Percentiles rank a stretch among this genome's conserved stretches.
Evolutionary conservation across 2,797 vertebrate genomes (phyloP).

Genomic region (Melanotaenia trifasciata): DNA sequence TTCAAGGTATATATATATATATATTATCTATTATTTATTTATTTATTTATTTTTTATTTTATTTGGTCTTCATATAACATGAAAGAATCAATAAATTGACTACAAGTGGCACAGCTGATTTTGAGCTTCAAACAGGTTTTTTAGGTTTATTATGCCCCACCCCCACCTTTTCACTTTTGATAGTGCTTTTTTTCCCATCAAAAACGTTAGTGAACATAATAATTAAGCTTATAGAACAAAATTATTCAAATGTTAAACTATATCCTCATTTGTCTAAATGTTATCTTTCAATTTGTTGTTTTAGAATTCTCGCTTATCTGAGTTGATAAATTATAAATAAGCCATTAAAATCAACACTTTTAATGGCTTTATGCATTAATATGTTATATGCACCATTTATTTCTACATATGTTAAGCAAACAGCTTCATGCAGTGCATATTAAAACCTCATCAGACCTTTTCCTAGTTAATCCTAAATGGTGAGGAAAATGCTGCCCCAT

Average conservation of each 20-base stretch:
- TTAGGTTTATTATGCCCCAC: neutral
- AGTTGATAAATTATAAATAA: neutral
- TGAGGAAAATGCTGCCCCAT: too few species aligned
- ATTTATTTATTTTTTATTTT: neutral
- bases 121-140: conserved; percentile 5
- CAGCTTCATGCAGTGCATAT: too few species aligned
- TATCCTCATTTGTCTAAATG: conserved; percentile 1
- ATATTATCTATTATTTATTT: too few species aligned
- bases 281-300: neutral
- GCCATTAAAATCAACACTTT: neutral
- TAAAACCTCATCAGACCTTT: too few species aligned
- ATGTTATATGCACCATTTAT: neutral
- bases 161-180: neutral
- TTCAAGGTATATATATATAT: conserved; percentile 85
- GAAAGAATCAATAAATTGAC: neutral
- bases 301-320: neutral
- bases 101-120: neutral
- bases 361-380: neutral
- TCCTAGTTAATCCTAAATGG: too few species aligned
- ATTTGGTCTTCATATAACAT: conserved; percentile 5
- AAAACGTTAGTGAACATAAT: neutral
- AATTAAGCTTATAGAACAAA: neutral
- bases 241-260: rapidly evolving
- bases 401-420: too few species aligned
- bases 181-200: neutral